phyloP scores from a whole-genome alignment of 1,140 invertebrate species.

The Listronotus oregonensis region DNA sequence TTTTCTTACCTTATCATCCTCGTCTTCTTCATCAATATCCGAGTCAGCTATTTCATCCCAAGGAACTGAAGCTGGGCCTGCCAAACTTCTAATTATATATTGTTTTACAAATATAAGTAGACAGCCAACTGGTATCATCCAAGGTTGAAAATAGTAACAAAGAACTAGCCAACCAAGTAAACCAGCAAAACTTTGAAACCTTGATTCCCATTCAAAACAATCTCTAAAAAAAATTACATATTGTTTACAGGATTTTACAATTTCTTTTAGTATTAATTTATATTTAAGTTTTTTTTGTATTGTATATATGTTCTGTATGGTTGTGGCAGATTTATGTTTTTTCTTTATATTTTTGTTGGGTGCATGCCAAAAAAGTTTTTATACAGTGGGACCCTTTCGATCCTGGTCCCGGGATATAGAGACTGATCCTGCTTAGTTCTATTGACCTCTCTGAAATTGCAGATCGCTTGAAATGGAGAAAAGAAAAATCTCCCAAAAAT shows the following conservation, averaged over 20 bases:
- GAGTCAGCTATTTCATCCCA: conserved; percentile 81
- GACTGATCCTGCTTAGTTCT: too few species aligned
- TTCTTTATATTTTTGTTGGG: too few species aligned
- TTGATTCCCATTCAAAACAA: conserved; percentile 97
- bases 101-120: conserved; percentile 80
- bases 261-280: too few species aligned
- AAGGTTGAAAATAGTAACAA: conserved; percentile 86
- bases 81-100: conserved; percentile 63
- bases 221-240: conserved; percentile 67
- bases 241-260: neutral
- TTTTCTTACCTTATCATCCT: conserved; percentile 68
- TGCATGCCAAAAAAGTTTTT: too few species aligned
- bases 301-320: too few species aligned
- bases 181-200: conserved; percentile 83
- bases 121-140: conserved; percentile 80
- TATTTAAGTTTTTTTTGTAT: too few species aligned
- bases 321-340: too few species aligned
- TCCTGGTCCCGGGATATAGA: too few species aligned
- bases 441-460: too few species aligned
- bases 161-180: conserved; percentile 81
- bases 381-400: too few species aligned
- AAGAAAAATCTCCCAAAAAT: too few species aligned
- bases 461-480: too few species aligned
- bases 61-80: conserved; percentile 61
- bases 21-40: conserved; percentile 68